These are phyloP conservation scores for Ptilonorhynchus violaceus DNA, from an alignment of 2,113 vertebrate genomes.

Conservation along the genomic window DNA sequence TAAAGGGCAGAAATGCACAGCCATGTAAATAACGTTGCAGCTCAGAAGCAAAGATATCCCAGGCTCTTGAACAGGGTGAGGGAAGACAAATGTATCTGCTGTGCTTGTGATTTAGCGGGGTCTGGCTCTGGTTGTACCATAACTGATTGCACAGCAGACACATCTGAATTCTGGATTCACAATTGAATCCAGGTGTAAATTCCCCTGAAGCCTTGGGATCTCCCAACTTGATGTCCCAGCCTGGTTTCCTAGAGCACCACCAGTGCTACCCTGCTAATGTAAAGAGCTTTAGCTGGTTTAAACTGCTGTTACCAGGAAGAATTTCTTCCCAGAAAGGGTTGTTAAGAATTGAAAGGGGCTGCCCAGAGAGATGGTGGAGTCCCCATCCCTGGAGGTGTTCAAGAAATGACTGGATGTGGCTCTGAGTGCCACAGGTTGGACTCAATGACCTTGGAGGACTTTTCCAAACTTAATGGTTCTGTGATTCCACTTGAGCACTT, in stretches of 20 bases:
- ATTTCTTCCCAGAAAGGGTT: not conserved
- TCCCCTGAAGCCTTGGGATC: not conserved
- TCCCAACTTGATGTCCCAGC: not conserved
- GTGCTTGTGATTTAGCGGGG: not conserved
- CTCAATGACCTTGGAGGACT: not conserved
- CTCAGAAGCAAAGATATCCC: not conserved
- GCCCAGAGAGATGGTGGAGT: not conserved
- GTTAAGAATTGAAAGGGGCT: not conserved
- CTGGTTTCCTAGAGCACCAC: not conserved
- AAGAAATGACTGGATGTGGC: not conserved
- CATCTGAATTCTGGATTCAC: not conserved
- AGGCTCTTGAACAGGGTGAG: not conserved
- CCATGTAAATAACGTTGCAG: not conserved
- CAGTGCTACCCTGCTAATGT: not conserved
- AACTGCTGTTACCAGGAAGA: not conserved
- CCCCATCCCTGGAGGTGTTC: not conserved
- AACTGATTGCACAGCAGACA: accelerated
- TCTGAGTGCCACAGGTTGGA: not conserved
- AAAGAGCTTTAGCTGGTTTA: not conserved
- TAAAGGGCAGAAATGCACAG: not conserved
- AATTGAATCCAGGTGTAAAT: not conserved
- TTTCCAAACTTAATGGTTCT: not conserved
- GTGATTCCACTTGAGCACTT: not conserved
- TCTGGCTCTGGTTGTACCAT: not conserved
- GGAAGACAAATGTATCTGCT: not conserved